Evolutionary conservation across 2,888 invertebrate genomes (phyloP), one percentile per base, ranked within the genome.

Genomic region (Ophonus ardosiacus): DNA sequence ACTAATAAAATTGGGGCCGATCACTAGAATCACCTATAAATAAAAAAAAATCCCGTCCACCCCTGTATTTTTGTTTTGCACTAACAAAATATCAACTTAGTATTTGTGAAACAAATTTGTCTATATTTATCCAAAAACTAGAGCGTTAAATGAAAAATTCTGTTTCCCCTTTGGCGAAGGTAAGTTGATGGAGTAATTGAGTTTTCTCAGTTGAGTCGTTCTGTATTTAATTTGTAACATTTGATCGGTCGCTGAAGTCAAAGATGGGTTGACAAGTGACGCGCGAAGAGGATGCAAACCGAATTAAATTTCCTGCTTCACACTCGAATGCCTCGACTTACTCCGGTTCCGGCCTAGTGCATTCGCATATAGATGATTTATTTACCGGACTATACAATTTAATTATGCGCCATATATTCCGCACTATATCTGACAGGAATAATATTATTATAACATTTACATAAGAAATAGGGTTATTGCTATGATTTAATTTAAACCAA

Each of bases 221-320:
- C 59, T 80, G 59, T 80, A 80, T 80, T 80, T 80, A 80, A 80
- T 80, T 80, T 80, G 21, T 31, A 31, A 59, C 59, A 59, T 79
- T 80, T 80, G 31, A 40, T 15, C 57, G 59, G 38, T 59, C 80
- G n/a, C 59, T 61, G 61, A 57, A 61, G 61, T 40, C 61, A 57
- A 51, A 51, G 43, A 51, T 51, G 43, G 80, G 18, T 61, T 6
- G 56, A 40, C 61, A 31, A 40, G 59, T 40, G 68, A 59, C 59
- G 61, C 59, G 61, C 18, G 31, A 24, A 40, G 40, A 17, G 31
- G 38, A 40, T 40, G 61, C 61, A 80, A 61, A 80, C 61, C 80
- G 40, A 61, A 61, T 80, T 80, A 80, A 59, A 80, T 80, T 80
- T 61, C 40, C 18, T 24, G 80, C 59, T 80, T 79, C 57, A 79